Evolutionary conservation across 1,140 invertebrate species (phyloP).

Genomic region (Ceratoteleas bidentatus): DNA sequence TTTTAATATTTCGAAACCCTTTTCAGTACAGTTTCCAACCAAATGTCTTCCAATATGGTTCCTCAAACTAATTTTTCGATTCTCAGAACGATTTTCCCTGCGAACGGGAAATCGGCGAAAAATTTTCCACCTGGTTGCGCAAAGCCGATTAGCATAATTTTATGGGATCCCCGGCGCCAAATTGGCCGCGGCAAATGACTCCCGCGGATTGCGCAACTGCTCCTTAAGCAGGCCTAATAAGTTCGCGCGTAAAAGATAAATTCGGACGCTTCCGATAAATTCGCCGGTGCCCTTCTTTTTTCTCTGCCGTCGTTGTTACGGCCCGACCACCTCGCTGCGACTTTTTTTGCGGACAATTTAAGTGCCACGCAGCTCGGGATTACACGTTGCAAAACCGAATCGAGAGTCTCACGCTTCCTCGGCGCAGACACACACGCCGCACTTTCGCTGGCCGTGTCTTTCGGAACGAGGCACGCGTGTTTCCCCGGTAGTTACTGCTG

Average conservation of each 20-base stretch:
- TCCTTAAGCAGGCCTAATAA: slow-evolving; percentile 44
- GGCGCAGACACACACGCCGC: slow-evolving; percentile 47
- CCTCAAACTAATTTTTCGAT: no score
- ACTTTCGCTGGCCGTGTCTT: slow-evolving; percentile 71
- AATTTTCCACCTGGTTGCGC: no score
- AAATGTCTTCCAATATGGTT: no score
- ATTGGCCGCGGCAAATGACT: no score
- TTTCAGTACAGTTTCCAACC: no score
- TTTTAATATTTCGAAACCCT: no score
- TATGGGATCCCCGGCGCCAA: no score
- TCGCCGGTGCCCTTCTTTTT: slow-evolving; percentile 10
- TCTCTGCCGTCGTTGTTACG: no score
- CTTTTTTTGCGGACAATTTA: slow-evolving; percentile 55
- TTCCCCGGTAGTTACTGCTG: slow-evolving; percentile 56
- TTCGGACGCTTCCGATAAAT: slow-evolving; percentile 54
- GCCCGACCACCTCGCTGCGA: no score
- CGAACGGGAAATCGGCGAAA: no score
- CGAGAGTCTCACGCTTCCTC: slow-evolving; percentile 69
- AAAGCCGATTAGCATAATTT: no score
- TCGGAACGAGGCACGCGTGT: slow-evolving; percentile 57
- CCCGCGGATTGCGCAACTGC: slow-evolving; percentile 40
- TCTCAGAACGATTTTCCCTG: no score
- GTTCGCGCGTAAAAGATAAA: slow-evolving; percentile 40
- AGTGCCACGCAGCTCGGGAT: slow-evolving; percentile 65
- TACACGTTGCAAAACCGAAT: slow-evolving; percentile 71